Evolutionary conservation across 2,797 vertebrate species (phyloP), one percentile per base, ranked within the genome.

Genomic region (Odontamblyopus lacepedii): DNA sequence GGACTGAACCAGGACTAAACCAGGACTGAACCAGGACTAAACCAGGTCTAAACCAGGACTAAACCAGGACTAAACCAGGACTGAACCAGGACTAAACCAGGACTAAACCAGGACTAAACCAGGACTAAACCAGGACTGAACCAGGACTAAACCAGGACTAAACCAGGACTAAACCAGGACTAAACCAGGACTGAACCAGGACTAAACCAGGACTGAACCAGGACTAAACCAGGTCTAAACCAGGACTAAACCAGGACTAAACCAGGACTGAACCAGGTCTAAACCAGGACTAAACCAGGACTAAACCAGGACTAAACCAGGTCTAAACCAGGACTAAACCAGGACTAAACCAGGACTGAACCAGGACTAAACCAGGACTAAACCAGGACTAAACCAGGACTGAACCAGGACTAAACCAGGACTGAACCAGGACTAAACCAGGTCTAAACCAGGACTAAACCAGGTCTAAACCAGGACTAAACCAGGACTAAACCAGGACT

Each of bases 351-450:
- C 48, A 50, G 30, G 35, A 1, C 35, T 35, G n/a, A 29, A n/a
- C 61, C 15, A 18, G 13, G 3, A 0, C 44, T 50, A 16, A 50
- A 50, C 44, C 44, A 50, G 29, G 32, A 3, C 32, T 32, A 63
- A 27, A n/a, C 61, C 29, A 18, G 29, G 61, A 19, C 61, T 38
- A 13, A 27, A 26, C n/a, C 48, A 51, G 48, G 48, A 51, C 48
- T 51, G 35, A 38, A 38, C 35, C 35, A 38, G 38, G 8, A 41
- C 38, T 41, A 2, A 41, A 41, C 7, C 41, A 44, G 41, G 0
- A 6, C 78, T 77, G 80, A 97, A 30, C 30, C 30, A 30, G 30
- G 30, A 30, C 30, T 18, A 18, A 51, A 15, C 48, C 48, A 50
- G 30, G 35, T 1, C 35, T 35, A n/a, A 29, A n/a, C 61, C 15